These are phyloP conservation scores for Zosterops borbonicus DNA, from an alignment of 2,113 vertebrate genomes.

Conservation along the genomic window DNA sequence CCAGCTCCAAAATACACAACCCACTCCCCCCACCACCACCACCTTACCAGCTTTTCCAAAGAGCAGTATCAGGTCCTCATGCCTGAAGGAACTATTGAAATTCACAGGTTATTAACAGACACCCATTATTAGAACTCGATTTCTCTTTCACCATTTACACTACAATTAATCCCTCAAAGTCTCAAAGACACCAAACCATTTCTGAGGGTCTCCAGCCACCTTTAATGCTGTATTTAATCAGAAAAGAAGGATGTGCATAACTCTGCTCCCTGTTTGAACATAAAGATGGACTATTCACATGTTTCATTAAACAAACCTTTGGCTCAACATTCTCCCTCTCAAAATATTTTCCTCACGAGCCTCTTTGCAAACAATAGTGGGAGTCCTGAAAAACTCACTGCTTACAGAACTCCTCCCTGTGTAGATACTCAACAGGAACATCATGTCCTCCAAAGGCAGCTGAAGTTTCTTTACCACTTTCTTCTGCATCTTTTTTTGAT, in stretches of 20 bases:
- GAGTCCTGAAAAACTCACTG: not conserved
- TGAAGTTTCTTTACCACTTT: not conserved
- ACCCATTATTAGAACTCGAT: not conserved
- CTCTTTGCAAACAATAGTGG: not conserved
- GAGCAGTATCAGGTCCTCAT: not conserved
- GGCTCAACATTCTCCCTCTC: not conserved
- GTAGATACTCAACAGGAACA: not conserved
- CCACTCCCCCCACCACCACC: fast-evolving
- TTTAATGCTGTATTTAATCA: not conserved
- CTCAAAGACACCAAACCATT: not conserved
- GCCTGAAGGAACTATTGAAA: not conserved
- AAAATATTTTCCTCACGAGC: not conserved
- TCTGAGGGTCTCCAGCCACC: not conserved
- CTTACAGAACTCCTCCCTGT: not conserved
- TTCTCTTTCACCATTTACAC: not conserved
- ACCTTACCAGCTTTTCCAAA: not conserved
- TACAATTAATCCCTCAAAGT: not conserved
- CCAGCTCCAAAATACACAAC: not conserved
- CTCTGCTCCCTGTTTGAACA: not conserved
- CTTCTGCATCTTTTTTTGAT: not conserved
- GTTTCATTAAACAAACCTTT: not conserved
- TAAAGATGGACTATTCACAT: not conserved
- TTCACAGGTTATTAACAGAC: not conserved
- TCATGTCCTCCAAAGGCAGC: not conserved
- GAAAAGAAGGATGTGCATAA: not conserved